phyloP scores from a whole-genome alignment of 23 tunicate species.

The Halocynthia roretzi region DNA sequence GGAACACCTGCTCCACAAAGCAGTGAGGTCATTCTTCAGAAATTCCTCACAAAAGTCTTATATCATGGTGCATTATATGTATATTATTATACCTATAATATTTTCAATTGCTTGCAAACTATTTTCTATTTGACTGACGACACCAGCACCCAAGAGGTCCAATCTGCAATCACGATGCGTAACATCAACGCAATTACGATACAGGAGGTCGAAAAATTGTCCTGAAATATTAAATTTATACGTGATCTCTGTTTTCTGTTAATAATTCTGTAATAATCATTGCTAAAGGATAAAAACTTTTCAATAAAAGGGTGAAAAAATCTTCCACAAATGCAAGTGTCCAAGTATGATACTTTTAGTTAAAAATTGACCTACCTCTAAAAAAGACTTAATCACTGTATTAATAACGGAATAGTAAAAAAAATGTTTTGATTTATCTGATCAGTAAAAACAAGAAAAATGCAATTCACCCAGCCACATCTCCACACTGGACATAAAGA shows the following conservation, averaged over 20 bases:
- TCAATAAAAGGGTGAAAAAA: too few species aligned
- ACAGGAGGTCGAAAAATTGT: slow-evolving; percentile 67
- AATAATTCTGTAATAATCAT: background rate
- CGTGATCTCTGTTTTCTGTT: background rate
- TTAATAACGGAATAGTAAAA: too few species aligned
- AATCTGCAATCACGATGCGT: slow-evolving; percentile 42
- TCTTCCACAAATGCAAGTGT: too few species aligned
- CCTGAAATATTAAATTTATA: slow-evolving; percentile 28
- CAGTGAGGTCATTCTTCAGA: background rate
- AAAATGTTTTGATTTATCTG: too few species aligned
- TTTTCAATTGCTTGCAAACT: slow-evolving; percentile 3
- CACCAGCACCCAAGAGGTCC: slow-evolving; percentile 48
- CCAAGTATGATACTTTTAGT: too few species aligned
- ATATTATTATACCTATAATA: background rate
- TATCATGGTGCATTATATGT: too few species aligned
- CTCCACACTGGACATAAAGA: too few species aligned
- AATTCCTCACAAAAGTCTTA: background rate
- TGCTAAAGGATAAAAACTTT: too few species aligned
- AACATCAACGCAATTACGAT: slow-evolving; percentile 46
- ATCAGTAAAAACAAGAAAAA: too few species aligned
- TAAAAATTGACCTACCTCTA: too few species aligned
- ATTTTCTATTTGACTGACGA: slow-evolving; percentile 19
- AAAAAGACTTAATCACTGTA: too few species aligned
- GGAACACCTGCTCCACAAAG: slow-evolving; percentile 25
- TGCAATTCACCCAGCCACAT: too few species aligned